Base-by-base conservation (phyloP, 2,113 vertebrate genomes). In the Coptodon rendalli region DNA sequence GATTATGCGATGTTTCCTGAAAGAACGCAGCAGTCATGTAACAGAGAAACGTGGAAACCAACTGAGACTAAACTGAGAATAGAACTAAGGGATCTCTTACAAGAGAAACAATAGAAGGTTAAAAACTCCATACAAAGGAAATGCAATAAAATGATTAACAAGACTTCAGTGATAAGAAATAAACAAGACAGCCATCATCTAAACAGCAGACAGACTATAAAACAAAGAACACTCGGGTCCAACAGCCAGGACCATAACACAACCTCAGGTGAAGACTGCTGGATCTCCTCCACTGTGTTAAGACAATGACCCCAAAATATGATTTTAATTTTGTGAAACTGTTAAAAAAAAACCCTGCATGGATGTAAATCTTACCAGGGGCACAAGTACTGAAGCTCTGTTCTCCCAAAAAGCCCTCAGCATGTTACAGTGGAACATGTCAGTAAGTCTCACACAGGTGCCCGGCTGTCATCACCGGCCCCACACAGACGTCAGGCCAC, bases 141-240 rank as follows among this genome's bases (percentile, higher is more conserved):
- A 0, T 1, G 34, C 16, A 34, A 34, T 34, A 63, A 17, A 34
- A 10, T 6, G 2, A 11, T 11, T 19, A 34, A 34, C 59, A 34
- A 63, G 59, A 63, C 9, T 34, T 19, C 59, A 19, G 59, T 63
- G 19, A 19, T 9, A 63, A 19, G 59, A 11, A 63, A 36, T 19
- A 63, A 63, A 63, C 59, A 19, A 4, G 59, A n/a, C 61, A 1
- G 6, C 9, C 31, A 66, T 36, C 61, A n/a, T 36, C 31, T 66
- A 63, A 36, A 66, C 31, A 66, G 31, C 9, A 36, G 59, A 63
- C 31, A 63, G 9, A 36, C 59, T 34, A 11, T 17, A 63, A 19
- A 63, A 19, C 3, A 14, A 24, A 56, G 3, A 19, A 36, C 16
- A 63, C 59, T 19, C 2, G 0, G 59, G 17, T 17, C 9, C 31